These are phyloP conservation scores for Elysia chlorotica DNA, from an alignment of 1,140 invertebrate genomes.

Conservation along the genomic window DNA sequence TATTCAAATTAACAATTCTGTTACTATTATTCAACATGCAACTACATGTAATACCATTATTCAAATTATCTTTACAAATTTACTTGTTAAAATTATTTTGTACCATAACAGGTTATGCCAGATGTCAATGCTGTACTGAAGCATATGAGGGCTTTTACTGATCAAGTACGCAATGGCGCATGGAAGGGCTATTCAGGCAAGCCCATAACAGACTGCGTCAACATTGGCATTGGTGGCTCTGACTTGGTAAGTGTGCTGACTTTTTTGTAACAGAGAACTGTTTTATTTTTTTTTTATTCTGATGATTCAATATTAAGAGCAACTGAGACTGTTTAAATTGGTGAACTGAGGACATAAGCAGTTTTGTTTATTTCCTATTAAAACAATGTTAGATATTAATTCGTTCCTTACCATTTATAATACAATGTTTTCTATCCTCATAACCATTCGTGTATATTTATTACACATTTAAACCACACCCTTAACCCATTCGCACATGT, in stretches of 20 bases:
- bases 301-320: no score
- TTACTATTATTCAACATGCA: neutral
- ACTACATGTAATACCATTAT: neutral
- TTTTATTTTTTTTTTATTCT: no score
- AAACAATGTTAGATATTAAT: no score
- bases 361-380: no score
- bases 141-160: constrained; percentile 91
- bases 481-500: no score
- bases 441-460: no score
- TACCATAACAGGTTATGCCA: constrained; percentile 74
- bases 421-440: no score
- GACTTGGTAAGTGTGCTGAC: constrained; percentile 77
- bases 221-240: constrained; percentile 99
- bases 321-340: no score
- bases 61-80: neutral
- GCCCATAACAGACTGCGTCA: constrained; percentile 95
- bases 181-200: constrained; percentile 94
- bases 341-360: no score
- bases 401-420: no score
- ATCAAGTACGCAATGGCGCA: constrained; percentile 70
- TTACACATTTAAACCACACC: no score
- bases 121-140: constrained; percentile 88
- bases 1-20: neutral
- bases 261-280: no score
- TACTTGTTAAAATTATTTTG: constrained; percentile 6